Conservation (phyloP, 2,888 invertebrate species). For the Trichopoda pennipes region DNA sequence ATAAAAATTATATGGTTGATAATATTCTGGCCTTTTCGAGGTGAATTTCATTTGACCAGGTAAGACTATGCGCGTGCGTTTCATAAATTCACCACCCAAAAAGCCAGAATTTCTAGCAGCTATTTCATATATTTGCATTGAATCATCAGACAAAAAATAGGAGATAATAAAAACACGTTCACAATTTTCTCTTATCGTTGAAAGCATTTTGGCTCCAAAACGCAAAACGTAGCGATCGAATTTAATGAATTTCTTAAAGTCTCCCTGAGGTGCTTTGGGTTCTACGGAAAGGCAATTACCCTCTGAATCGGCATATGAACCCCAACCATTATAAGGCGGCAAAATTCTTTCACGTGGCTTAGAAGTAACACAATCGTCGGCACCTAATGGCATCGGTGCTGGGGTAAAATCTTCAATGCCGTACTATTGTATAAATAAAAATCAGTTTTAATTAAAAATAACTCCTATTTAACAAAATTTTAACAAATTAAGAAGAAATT, state of each 20-base stretch:
- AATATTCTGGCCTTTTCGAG: slow-evolving; percentile 87
- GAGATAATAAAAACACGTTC: slow-evolving; percentile 89
- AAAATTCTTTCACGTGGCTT: slow-evolving; percentile 77
- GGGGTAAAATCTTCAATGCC: slow-evolving; percentile 79
- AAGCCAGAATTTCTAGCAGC: slow-evolving; percentile 88
- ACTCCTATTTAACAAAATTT: background rate
- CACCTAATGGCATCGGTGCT: slow-evolving; percentile 73
- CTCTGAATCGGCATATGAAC: slow-evolving; percentile 93
- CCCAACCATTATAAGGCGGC: slow-evolving; percentile 96
- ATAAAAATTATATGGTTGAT: slow-evolving; percentile 90
- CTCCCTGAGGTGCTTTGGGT: slow-evolving; percentile 88
- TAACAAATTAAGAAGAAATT: background rate
- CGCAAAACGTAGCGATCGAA: slow-evolving; percentile 89
- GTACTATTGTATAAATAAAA: slow-evolving; percentile 71
- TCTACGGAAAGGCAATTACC: slow-evolving; percentile 91
- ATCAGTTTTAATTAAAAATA: too few relatives aligned
- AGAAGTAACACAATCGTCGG: slow-evolving; percentile 70
- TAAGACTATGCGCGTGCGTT: slow-evolving; percentile 86
- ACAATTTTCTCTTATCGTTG: slow-evolving; percentile 85
- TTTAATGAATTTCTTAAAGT: slow-evolving; percentile 90
- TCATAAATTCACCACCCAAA: slow-evolving; percentile 85
- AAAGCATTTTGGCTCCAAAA: slow-evolving; percentile 89
- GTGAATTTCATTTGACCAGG: slow-evolving; percentile 88
- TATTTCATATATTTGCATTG: slow-evolving; percentile 90
- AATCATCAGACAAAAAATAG: slow-evolving; percentile 91